Evolutionary conservation across 2,113 vertebrate genomes (phyloP).

Genomic region (Meles meles): DNA sequence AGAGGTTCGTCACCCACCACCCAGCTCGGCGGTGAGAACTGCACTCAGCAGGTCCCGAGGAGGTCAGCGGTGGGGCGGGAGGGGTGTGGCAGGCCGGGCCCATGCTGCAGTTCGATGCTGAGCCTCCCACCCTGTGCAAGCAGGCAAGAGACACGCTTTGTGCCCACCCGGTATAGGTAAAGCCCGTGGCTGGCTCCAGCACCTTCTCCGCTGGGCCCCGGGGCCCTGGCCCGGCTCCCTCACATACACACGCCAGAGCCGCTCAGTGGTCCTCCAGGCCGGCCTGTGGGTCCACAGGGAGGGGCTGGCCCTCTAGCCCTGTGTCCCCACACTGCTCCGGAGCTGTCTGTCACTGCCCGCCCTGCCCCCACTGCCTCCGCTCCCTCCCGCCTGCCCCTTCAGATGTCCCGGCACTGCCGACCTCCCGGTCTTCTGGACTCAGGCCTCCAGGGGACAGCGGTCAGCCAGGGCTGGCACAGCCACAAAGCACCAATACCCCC

Average conservation of each 20-base stretch:
- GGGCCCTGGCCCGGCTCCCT: no score
- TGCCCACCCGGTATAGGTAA: background rate
- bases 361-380: background rate
- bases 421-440: background rate
- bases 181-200: background rate
- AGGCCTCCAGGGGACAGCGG: background rate
- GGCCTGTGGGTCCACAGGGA: background rate
- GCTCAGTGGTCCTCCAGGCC: background rate
- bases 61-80: no score
- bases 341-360: no score
- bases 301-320: background rate
- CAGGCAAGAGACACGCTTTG: background rate
- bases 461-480: background rate
- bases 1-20: rapidly evolving
- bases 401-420: background rate
- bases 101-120: no score
- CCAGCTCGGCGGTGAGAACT: no score
- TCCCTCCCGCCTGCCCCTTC: background rate
- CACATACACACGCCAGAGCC: no score
- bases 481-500: background rate
- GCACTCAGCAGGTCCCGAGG: background rate
- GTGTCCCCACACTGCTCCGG: background rate
- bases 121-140: background rate
- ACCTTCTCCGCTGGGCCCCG: background rate
- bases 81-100: background rate